These are phyloP conservation scores for Nemotelus pantherinus DNA, from an alignment of 2,888 invertebrate genomes.

Conservation along the genomic window DNA sequence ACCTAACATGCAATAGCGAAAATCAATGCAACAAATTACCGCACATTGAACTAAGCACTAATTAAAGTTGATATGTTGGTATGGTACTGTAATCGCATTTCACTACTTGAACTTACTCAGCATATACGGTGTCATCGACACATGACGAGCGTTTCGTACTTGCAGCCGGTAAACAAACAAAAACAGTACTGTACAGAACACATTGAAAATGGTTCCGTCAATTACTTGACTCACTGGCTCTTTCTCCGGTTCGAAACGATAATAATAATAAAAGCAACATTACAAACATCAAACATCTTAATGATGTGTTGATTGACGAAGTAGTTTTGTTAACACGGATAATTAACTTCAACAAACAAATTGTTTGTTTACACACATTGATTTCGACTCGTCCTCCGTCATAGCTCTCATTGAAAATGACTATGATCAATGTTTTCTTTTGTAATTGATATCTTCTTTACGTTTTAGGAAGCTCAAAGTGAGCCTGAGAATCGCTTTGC, in stretches of 20 bases:
- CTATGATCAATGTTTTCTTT: slow-evolving; percentile 32
- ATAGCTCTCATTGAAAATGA: slow-evolving; percentile 25
- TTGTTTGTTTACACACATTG: slow-evolving; percentile 33
- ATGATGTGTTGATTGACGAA: slow-evolving; percentile 38
- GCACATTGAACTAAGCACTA: too few relatives aligned
- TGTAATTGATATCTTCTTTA: slow-evolving; percentile 39
- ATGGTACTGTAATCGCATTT: too few relatives aligned
- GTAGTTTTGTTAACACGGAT: slow-evolving; percentile 37
- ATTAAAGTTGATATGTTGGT: too few relatives aligned
- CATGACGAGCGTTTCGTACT: too few relatives aligned
- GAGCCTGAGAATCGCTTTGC: slow-evolving; percentile 22
- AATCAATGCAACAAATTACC: too few relatives aligned
- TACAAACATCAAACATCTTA: slow-evolving; percentile 39
- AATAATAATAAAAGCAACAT: neutral
- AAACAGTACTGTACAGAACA: too few relatives aligned
- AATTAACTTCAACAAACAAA: slow-evolving; percentile 38
- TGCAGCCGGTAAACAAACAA: too few relatives aligned
- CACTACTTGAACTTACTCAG: too few relatives aligned
- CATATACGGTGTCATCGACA: too few relatives aligned
- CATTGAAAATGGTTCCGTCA: neutral
- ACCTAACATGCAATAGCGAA: too few relatives aligned
- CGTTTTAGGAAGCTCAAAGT: slow-evolving; percentile 21
- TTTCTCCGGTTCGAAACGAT: neutral
- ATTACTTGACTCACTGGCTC: neutral
- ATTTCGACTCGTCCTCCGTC: neutral